Evolutionary conservation across 2,888 invertebrate species (phyloP).

Genomic region (Polyommatus iphigenia): DNA sequence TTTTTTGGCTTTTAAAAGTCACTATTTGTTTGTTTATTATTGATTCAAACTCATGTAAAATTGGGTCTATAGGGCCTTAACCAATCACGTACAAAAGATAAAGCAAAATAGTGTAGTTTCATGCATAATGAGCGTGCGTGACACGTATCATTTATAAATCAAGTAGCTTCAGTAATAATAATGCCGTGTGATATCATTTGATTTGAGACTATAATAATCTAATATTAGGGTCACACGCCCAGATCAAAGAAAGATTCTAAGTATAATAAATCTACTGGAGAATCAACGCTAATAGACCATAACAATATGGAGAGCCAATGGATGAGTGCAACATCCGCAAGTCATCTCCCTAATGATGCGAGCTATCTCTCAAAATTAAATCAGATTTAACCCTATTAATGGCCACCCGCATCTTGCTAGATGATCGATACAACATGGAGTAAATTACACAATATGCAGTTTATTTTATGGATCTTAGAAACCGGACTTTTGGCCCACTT

Average conservation of each 20-base stretch:
- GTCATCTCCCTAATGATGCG: conserved; percentile 18
- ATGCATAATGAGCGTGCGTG: no score
- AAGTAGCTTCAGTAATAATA: no score
- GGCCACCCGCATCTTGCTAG: conserved; percentile 28
- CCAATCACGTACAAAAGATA: no score
- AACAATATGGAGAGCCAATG: neutral
- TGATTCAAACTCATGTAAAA: no score
- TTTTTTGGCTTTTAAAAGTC: no score
- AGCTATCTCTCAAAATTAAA: neutral
- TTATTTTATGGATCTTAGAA: neutral
- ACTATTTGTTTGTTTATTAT: no score
- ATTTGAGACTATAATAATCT: neutral
- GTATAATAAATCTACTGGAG: neutral
- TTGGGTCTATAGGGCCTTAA: no score
- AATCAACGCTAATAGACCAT: neutral
- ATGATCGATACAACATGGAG: neutral
- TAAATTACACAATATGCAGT: neutral
- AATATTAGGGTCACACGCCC: neutral
- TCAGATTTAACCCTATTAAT: conserved; percentile 16
- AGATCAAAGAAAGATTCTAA: neutral
- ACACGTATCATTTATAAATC: no score
- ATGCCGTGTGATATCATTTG: no score
- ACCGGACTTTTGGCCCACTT: no score
- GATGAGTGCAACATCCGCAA: conserved; percentile 6
- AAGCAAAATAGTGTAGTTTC: no score